Evolutionary conservation across 2,888 invertebrate species (phyloP), one percentile per base, ranked within the genome.

Genomic region (Pandemis heparana): DNA sequence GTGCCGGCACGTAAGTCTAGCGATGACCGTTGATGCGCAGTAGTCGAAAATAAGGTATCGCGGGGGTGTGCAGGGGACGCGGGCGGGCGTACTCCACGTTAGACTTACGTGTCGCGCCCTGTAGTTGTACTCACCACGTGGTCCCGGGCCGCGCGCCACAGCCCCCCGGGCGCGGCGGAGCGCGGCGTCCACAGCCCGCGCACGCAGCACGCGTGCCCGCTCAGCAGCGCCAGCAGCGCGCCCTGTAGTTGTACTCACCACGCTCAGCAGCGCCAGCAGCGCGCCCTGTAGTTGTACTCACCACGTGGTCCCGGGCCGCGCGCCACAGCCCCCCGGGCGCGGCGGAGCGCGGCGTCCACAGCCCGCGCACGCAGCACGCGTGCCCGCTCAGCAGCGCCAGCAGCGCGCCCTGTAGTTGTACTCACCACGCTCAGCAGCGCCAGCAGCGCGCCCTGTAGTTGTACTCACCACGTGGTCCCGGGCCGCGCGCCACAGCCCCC

Each of bases 181-280:
- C 97, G 97, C 6, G 98, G 96, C 56, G 98, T 96, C 99, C 99
- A 99, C 88, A 98, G 96, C 0, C 99, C 99, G 81, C 97, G 96
- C 53, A 99, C 97, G 79, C 98, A 94, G 75, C 97, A 96, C 53
- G 97, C 98, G 51, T 96, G 96, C 0, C 83, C 87, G 68, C 87
- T 81, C 75, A 92, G 81, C 48, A 83, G 88, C 78, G 79, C 85
- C 80, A 86, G 81, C 46, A 84, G 84, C 59, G 80, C 80, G 0
- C 76, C 6, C 48, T 85, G n/a, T n/a, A n/a, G n/a, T n/a, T n/a
- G n/a, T n/a, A n/a, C n/a, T n/a, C n/a, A n/a, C n/a, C n/a, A n/a
- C n/a, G n/a, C n/a, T n/a, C n/a, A n/a, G n/a, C n/a, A n/a, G n/a
- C n/a, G n/a, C n/a, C n/a, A n/a, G n/a, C n/a, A n/a, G n/a, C n/a